Conservation (phyloP, 2,888 invertebrate genomes). For the Alloplasta piceator region DNA sequence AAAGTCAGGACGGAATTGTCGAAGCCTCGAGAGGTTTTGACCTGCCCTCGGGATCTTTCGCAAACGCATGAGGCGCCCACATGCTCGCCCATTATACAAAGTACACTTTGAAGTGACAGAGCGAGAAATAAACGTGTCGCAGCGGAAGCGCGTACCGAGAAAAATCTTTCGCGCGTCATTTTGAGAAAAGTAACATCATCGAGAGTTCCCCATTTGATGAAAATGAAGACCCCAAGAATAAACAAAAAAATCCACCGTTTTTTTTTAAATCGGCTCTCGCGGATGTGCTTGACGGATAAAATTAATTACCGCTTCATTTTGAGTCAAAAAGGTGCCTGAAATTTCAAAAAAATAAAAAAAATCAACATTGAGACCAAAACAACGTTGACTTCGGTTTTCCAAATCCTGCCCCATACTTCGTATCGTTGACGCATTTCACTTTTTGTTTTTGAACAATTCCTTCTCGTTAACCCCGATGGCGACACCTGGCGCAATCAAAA, state of each 20-base stretch:
- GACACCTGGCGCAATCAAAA: neutral
- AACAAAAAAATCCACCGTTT: too few relatives aligned
- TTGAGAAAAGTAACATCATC: too few relatives aligned
- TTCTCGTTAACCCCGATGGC: conserved; percentile 18
- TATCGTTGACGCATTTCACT: conserved; percentile 3
- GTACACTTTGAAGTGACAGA: neutral
- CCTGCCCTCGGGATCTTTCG: conserved; percentile 55
- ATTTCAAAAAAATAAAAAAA: neutral
- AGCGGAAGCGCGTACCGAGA: neutral
- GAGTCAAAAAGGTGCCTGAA: too few relatives aligned
- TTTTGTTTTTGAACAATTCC: conserved; percentile 23
- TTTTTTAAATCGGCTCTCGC: too few relatives aligned
- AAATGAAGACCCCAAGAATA: too few relatives aligned
- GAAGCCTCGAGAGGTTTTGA: conserved; percentile 32
- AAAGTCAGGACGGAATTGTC: neutral
- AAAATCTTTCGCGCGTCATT: neutral
- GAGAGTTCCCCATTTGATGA: too few relatives aligned
- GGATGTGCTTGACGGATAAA: too few relatives aligned
- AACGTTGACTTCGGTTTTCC: neutral
- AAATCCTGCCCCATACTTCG: neutral
- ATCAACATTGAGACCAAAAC: neutral
- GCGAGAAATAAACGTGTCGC: too few relatives aligned
- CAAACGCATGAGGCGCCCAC: conserved; percentile 62
- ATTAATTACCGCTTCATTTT: too few relatives aligned
- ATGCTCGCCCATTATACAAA: conserved; percentile 7